Evolutionary conservation across 2,113 vertebrate species (phyloP).

Genomic region (Chunga burmeisteri): DNA sequence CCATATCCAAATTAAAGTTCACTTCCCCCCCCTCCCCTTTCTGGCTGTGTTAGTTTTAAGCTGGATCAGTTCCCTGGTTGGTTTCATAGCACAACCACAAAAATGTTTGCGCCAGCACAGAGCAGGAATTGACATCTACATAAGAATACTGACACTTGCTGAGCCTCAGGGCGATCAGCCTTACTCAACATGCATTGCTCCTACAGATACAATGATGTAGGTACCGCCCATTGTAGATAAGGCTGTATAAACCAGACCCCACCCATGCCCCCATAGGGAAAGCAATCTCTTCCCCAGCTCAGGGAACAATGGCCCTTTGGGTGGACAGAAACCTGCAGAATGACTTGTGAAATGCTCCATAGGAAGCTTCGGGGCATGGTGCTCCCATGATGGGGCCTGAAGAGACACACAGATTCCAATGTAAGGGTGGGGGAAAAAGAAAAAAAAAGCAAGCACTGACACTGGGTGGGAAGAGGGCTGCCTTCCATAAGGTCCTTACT

Average conservation of each 20-base stretch:
- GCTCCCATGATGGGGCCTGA: neutral
- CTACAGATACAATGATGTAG: neutral
- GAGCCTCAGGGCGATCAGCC: neutral
- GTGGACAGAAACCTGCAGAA: neutral
- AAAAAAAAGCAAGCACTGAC: neutral
- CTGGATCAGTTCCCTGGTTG: neutral
- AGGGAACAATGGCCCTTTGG: neutral
- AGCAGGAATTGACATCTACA: neutral
- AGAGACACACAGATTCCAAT: neutral
- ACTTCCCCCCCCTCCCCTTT: neutral
- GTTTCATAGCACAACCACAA: neutral
- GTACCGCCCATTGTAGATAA: neutral
- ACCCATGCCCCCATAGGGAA: neutral
- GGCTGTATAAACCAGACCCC: neutral
- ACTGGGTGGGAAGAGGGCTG: neutral
- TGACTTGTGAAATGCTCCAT: neutral
- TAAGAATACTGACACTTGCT: neutral
- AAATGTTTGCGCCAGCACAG: neutral
- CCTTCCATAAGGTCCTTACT: neutral
- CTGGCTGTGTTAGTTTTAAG: neutral
- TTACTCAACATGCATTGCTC: neutral
- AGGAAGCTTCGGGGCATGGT: neutral
- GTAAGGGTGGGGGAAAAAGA: rapidly evolving
- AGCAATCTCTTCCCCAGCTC: neutral
- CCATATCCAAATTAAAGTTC: neutral